Conservation (phyloP, 2,113 vertebrate genomes). For the Pseudonaja textilis region DNA sequence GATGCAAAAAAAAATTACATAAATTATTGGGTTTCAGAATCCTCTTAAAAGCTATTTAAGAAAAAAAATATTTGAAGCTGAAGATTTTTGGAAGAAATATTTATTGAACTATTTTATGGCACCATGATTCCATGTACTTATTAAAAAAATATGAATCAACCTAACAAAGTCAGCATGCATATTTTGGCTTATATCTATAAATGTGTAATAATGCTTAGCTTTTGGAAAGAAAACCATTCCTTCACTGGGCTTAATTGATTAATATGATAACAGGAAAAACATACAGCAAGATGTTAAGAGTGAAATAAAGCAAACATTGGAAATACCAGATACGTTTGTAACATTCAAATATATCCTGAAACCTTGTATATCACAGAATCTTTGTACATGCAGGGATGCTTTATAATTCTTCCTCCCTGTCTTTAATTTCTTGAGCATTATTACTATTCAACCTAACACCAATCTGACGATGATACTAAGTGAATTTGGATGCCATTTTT, state of each 20-base stretch:
- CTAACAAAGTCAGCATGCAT: background rate
- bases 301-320: background rate
- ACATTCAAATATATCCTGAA: background rate
- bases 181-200: background rate
- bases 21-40: background rate
- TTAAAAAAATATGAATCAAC: background rate
- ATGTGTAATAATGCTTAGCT: background rate
- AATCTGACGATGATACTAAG: background rate
- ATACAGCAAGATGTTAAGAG: background rate
- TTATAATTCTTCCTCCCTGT: background rate
- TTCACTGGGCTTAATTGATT: background rate
- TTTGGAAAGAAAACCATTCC: background rate
- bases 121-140: background rate
- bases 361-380: background rate
- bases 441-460: background rate
- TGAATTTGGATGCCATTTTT: constrained; percentile 26
- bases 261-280: background rate
- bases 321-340: background rate
- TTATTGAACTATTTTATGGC: background rate
- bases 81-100: background rate
- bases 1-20: background rate
- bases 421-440: background rate
- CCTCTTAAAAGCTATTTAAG: background rate
- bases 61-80: background rate
- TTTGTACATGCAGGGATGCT: background rate